Evolutionary conservation across 2,888 invertebrate species (phyloP).

Genomic region (Sphecodes monilicornis): DNA sequence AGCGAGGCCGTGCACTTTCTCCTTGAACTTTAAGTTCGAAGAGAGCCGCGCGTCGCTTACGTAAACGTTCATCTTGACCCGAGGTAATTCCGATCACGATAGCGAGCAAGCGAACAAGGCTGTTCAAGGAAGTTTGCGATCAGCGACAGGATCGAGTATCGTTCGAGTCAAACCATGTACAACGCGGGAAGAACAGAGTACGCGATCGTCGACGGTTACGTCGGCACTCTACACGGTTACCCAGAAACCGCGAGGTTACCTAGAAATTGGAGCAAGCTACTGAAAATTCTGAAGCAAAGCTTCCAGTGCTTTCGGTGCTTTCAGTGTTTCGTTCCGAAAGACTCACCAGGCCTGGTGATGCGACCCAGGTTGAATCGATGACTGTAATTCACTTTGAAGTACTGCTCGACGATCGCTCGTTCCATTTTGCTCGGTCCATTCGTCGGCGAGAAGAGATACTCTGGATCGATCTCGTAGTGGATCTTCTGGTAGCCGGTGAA

Average conservation of each 20-base stretch:
- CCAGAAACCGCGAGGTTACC: background rate
- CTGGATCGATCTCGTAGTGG: conserved; percentile 96
- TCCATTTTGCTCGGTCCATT: conserved; percentile 94
- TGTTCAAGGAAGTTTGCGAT: background rate
- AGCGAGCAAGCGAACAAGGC: background rate
- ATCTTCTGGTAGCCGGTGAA: conserved; percentile 95
- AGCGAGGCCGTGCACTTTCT: conserved; percentile 44
- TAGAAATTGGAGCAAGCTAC: background rate
- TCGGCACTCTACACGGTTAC: background rate
- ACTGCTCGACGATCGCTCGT: conserved; percentile 91
- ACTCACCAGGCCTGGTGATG: conserved; percentile 93
- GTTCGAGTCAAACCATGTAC: background rate
- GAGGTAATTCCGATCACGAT: background rate
- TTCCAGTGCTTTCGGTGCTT: no score
- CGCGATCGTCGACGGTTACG: background rate
- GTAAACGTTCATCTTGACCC: background rate
- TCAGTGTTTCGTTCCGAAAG: background rate
- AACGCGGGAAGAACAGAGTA: background rate
- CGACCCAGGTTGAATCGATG: conserved; percentile 94
- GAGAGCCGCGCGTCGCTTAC: background rate
- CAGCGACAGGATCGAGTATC: background rate
- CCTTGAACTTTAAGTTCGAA: conserved; percentile 36
- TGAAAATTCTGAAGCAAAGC: background rate
- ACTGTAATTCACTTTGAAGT: conserved; percentile 95
- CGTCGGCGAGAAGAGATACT: conserved; percentile 95